Conservation (phyloP, 2,113 vertebrate species). For the Bungarus multicinctus region DNA sequence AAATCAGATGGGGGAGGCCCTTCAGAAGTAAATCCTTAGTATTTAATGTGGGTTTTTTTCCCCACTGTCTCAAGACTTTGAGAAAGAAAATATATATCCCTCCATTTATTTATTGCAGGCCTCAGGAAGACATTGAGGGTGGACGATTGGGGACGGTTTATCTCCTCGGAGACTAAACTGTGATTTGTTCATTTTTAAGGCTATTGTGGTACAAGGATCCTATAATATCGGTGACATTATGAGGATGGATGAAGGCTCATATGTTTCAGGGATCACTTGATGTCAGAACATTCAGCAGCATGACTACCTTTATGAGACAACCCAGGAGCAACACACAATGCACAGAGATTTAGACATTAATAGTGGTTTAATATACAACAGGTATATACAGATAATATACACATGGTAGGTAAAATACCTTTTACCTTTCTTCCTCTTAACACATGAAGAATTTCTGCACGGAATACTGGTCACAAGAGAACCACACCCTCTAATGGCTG, state of each 20-base stretch:
- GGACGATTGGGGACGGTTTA: not conserved
- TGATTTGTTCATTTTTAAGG: not conserved
- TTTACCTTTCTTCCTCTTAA: too few relatives aligned
- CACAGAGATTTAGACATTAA: too few relatives aligned
- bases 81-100: not conserved
- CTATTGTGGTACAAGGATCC: too few relatives aligned
- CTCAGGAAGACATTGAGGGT: not conserved
- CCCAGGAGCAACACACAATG: too few relatives aligned
- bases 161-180: not conserved
- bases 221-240: not conserved
- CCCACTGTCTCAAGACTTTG: not conserved
- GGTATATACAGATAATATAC: too few relatives aligned
- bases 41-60: not conserved
- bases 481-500: too few relatives aligned
- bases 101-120: not conserved
- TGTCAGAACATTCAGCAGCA: too few relatives aligned
- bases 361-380: too few relatives aligned
- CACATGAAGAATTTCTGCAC: too few relatives aligned
- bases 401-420: too few relatives aligned
- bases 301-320: too few relatives aligned
- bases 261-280: not conserved
- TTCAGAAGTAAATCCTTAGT: conserved; percentile 24
- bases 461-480: too few relatives aligned
- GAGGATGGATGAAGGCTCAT: not conserved
- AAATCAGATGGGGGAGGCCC: conserved; percentile 10